Evolutionary conservation across 2,113 vertebrate genomes (phyloP).

Genomic region (Cercopithecus mona): DNA sequence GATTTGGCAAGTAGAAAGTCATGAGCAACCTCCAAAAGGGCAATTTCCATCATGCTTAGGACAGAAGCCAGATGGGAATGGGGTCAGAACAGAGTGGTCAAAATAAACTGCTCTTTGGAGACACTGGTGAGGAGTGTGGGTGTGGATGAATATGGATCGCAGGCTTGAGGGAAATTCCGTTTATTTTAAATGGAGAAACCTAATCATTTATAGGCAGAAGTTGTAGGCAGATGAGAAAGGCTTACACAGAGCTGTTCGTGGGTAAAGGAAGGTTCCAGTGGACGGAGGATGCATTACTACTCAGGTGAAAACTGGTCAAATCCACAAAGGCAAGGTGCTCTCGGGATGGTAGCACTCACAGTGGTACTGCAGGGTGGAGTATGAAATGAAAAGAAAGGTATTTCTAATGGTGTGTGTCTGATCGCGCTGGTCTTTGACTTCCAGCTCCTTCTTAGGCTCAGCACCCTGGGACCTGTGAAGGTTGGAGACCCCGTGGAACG

Average conservation of each 20-base stretch:
- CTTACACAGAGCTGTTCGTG: neutral
- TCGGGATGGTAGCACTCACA: fast-evolving
- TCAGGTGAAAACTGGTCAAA: neutral
- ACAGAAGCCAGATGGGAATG: neutral
- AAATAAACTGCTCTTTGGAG: neutral
- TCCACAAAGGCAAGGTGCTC: neutral
- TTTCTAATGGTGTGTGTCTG: neutral
- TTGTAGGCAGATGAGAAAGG: neutral
- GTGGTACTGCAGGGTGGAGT: neutral
- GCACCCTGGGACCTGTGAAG: neutral
- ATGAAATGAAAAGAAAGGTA: neutral
- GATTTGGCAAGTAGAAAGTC: neutral
- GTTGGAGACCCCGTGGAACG: fast-evolving
- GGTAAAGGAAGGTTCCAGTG: neutral
- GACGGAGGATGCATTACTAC: neutral
- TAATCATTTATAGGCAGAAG: neutral
- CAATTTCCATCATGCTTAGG: neutral
- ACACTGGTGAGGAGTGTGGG: neutral
- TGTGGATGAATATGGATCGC: neutral
- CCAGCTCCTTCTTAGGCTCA: neutral
- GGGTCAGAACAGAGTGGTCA: neutral
- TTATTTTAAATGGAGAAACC: neutral
- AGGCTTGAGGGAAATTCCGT: neutral
- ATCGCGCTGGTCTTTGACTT: neutral
- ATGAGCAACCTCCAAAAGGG: neutral